Evolutionary conservation across 2,888 invertebrate species (phyloP), one percentile per base, ranked within the genome.

Genomic region (Protodeltote pygarga): DNA sequence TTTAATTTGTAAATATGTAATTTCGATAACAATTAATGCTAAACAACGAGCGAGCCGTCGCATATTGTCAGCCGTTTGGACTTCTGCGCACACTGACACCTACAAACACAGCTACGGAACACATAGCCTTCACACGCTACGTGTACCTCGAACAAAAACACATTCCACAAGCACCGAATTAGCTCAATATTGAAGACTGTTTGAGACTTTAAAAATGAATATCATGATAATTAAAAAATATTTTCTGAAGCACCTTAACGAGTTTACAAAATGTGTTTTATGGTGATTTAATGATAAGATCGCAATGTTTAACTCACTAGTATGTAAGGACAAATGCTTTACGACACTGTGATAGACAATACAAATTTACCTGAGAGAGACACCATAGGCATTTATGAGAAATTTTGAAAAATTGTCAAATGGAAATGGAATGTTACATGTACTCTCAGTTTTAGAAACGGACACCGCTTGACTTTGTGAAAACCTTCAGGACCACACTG

Each of bases 261-360:
- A 87, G 83, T 87, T 84, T 87, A 87, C 82, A 82, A 85, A 79
- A 85, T 79, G 81, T 87, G 86, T 89, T 87, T 85, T 83, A 83
- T 81, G 89, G 88, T 89, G 90, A 87, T 86, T 83, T 89, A 87
- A 83, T 85, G 73, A 83, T 90, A 89, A 90, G 85, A 90, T 85
- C 87, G 82, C 85, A 85, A 85, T 79, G 81, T 83, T 81, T 83
- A 85, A 91, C 87, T 91, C 91, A 87, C 85, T 91, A 92, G 91
- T 85, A 87, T 89, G 83, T 92, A 91, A 91, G 91, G 86, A 91
- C 86, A 89, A 89, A 91, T 89, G 89, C 90, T 88, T 90, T 90
- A 88, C 80, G 84, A 81, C 89, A 86, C 90, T 91, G 91, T 91
- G 92, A 91, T 91, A 89, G 86, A 84, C 86, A 83, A 86, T 87